Percentiles rank a stretch among this genome's conserved stretches.
These are phyloP conservation scores for Drosophila rubida DNA, from an alignment of 2,888 invertebrate genomes.

Conservation along the genomic window DNA sequence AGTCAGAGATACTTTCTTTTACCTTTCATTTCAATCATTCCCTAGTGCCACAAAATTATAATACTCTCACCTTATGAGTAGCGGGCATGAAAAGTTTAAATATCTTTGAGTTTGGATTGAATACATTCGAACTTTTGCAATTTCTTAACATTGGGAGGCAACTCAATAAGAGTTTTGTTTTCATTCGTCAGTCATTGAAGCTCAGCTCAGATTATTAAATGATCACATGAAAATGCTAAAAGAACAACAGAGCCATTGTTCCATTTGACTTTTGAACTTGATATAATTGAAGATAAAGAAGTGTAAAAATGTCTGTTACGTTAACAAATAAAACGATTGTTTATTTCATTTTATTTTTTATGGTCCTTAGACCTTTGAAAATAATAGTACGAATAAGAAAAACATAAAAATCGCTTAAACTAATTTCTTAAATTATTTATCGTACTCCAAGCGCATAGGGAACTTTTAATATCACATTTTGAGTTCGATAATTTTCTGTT, in stretches of 20 bases:
- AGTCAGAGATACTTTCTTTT: no score
- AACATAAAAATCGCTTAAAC: no score
- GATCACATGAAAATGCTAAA: background rate
- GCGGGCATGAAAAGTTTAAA: background rate
- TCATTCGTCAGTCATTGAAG: background rate
- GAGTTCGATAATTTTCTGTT: background rate
- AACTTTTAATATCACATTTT: background rate
- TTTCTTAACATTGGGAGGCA: background rate
- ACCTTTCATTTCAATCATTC: no score
- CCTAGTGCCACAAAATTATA: no score
- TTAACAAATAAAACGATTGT: constrained; percentile 59
- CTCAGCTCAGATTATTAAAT: background rate
- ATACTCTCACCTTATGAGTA: no score
- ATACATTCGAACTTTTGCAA: background rate
- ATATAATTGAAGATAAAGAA: constrained; percentile 21
- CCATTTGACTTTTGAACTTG: background rate
- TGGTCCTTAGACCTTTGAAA: no score
- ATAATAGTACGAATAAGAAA: no score
- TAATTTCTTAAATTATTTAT: no score
- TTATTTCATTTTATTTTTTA: background rate
- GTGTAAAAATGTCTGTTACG: constrained; percentile 13
- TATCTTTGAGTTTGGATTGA: background rate
- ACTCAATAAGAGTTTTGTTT: constrained; percentile 8
- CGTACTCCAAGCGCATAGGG: background rate
- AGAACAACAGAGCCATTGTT: constrained; percentile 51